Evolutionary conservation across 2,113 vertebrate species (phyloP).

Genomic region (Callaeas wilsoni): DNA sequence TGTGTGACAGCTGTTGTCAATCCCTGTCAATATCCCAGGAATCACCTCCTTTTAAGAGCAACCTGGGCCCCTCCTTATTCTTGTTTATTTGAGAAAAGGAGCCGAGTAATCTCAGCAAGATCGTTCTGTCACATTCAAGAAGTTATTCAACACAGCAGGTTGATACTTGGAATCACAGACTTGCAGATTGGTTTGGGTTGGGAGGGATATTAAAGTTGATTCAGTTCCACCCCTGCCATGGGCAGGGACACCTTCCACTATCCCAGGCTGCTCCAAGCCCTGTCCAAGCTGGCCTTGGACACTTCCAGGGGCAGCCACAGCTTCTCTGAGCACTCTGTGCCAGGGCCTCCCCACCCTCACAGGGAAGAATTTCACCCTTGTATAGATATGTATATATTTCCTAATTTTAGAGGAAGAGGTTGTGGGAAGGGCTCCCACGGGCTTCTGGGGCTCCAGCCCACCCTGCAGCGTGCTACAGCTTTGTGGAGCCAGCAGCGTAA

Average conservation of each 20-base stretch:
- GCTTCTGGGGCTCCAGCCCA: background rate
- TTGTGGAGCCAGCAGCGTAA: background rate
- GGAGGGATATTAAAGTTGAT: background rate
- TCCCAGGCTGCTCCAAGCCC: background rate
- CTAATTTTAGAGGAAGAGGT: background rate
- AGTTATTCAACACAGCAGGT: fast-evolving
- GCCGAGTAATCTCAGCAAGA: background rate
- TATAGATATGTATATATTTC: background rate
- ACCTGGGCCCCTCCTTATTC: fast-evolving
- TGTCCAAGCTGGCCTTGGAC: fast-evolving
- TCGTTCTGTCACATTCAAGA: background rate
- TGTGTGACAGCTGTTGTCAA: background rate
- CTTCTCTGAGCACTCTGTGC: background rate
- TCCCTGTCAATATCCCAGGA: background rate
- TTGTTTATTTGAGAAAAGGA: background rate
- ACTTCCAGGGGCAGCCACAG: background rate
- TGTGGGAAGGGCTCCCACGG: background rate
- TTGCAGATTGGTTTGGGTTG: background rate
- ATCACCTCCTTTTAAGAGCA: background rate
- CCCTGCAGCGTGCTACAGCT: background rate
- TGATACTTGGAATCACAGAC: background rate
- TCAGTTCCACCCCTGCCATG: background rate
- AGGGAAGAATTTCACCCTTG: background rate
- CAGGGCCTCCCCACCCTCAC: background rate
- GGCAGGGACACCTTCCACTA: background rate